Evolutionary conservation across 2,113 vertebrate species (phyloP).

Genomic region (Euleptes europaea): DNA sequence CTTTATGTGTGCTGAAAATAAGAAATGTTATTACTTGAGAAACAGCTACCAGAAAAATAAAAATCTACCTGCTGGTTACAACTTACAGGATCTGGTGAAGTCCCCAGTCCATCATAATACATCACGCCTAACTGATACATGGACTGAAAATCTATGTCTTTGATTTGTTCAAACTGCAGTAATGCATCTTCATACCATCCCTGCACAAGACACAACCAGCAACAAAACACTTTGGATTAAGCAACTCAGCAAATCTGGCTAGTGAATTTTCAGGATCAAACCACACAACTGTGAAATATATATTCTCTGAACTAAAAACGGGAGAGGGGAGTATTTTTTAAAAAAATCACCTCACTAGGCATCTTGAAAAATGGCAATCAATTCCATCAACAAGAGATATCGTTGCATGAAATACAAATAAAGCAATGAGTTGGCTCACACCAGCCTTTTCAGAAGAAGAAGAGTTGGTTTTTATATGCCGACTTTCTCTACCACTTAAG

Average conservation of each 20-base stretch:
- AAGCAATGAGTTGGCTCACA: too few relatives aligned
- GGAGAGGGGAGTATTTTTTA: too few relatives aligned
- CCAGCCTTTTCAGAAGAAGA: too few relatives aligned
- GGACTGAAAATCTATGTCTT: slow-evolving; percentile 79
- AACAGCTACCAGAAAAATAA: neutral
- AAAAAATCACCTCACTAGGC: neutral
- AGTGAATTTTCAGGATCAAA: neutral
- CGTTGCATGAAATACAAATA: neutral
- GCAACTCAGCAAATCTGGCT: neutral
- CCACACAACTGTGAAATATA: neutral
- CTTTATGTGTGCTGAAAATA: neutral
- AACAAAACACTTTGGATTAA: neutral
- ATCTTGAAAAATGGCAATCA: slow-evolving; percentile 3
- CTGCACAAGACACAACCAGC: slow-evolving; percentile 56
- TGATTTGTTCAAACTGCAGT: slow-evolving; percentile 75
- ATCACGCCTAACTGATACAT: slow-evolving; percentile 85
- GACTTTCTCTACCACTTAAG: too few relatives aligned
- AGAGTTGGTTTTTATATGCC: too few relatives aligned
- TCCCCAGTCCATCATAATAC: slow-evolving; percentile 84
- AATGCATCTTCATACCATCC: slow-evolving; percentile 77
- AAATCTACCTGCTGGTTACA: neutral
- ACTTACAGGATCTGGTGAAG: slow-evolving; percentile 73
- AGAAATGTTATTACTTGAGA: neutral
- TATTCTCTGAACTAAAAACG: neutral
- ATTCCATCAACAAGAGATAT: neutral